phyloP scores from a whole-genome alignment of 1,140 invertebrate genomes.

The Vollenhovia emeryi region DNA sequence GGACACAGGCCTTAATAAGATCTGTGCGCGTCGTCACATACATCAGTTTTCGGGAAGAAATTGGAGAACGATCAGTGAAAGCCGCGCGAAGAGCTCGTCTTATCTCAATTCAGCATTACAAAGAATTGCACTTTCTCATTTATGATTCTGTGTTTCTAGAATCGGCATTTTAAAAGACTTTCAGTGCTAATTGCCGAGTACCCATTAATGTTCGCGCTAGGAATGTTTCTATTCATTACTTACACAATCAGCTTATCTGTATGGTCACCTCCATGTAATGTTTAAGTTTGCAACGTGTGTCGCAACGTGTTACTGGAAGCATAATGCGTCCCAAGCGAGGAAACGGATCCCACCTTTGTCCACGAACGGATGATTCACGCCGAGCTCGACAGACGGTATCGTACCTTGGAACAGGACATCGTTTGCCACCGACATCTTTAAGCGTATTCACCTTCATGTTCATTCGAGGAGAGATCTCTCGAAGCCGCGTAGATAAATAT shows the following conservation, averaged over 20 bases:
- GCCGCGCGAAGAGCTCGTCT: background rate
- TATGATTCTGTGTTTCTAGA: background rate
- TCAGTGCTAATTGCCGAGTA: background rate
- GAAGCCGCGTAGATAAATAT: background rate
- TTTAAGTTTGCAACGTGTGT: conserved; percentile 65
- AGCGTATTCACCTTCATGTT: background rate
- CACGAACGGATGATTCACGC: conserved; percentile 63
- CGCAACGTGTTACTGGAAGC: conserved; percentile 60
- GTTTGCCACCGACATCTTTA: conserved; percentile 17
- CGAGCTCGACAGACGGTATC: conserved; percentile 38
- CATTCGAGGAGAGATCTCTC: background rate
- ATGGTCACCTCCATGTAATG: conserved; percentile 46
- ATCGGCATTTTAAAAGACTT: background rate
- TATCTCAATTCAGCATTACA: background rate
- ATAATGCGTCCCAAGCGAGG: conserved; percentile 59
- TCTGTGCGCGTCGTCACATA: background rate
- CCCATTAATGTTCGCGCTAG: conserved; percentile 7
- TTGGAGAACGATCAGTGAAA: background rate
- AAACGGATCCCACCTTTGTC: conserved; percentile 66
- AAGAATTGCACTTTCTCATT: background rate
- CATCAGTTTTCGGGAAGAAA: background rate
- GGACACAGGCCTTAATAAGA: too few relatives aligned
- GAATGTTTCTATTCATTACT: conserved; percentile 19
- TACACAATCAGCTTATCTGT: conserved; percentile 56
- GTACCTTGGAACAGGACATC: background rate